These are phyloP conservation scores for Ernsta delagoae DNA, from an alignment of 2,888 invertebrate genomes.

Conservation along the genomic window DNA sequence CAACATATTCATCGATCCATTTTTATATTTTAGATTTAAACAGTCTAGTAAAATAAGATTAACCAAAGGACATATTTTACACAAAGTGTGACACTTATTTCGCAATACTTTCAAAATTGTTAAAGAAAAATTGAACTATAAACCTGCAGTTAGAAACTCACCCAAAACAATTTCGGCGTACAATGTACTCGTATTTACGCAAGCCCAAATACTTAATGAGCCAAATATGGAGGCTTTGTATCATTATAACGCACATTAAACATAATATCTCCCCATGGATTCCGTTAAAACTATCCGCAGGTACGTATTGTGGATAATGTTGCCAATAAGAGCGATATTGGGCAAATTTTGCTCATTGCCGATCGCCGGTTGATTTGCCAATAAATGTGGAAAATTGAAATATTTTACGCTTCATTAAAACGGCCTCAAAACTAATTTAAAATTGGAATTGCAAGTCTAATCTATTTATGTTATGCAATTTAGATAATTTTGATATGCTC, in stretches of 20 bases:
- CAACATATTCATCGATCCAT: no score
- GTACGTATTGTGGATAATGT: slow-evolving; percentile 63
- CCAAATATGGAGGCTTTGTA: slow-evolving; percentile 63
- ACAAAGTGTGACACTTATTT: no score
- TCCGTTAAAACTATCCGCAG: slow-evolving; percentile 61
- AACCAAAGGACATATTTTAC: no score
- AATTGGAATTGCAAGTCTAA: slow-evolving; percentile 25
- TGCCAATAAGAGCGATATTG: slow-evolving; percentile 55
- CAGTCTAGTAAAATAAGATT: not conserved
- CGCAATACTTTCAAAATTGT: no score
- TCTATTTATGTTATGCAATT: not conserved
- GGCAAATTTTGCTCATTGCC: slow-evolving; percentile 58
- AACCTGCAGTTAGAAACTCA: no score
- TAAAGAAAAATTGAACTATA: no score
- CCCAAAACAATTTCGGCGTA: no score
- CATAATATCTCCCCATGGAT: slow-evolving; percentile 69
- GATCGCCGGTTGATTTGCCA: slow-evolving; percentile 68
- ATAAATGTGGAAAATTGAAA: slow-evolving; percentile 70
- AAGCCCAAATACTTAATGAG: slow-evolving; percentile 56
- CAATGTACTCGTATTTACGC: slow-evolving; percentile 8
- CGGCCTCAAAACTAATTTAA: slow-evolving; percentile 53
- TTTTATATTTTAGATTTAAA: no score
- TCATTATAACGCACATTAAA: slow-evolving; percentile 67
- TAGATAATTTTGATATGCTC: not conserved
- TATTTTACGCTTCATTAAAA: slow-evolving; percentile 68